Percentiles rank a stretch among this genome's conserved stretches.
phyloP scores from a whole-genome alignment of 2,797 vertebrate species.

The Chaetodon trifasciatus region DNA sequence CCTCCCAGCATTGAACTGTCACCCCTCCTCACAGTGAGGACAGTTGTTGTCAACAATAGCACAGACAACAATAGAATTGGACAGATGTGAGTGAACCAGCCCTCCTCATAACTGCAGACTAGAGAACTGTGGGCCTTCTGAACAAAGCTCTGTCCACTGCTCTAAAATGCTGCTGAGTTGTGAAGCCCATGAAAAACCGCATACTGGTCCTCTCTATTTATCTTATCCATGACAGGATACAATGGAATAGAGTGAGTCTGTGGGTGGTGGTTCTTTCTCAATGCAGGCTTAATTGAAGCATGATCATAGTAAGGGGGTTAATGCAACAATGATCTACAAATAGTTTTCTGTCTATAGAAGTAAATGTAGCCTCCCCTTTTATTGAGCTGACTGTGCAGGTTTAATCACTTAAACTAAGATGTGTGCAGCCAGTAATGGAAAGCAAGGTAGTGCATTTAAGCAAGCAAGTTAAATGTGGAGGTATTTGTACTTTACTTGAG shows the following conservation, averaged over 20 bases:
- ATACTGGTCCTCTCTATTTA: conserved; percentile 38
- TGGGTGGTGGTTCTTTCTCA: conserved; percentile 36
- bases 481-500: not conserved
- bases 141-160: conserved; percentile 38
- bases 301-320: conserved; percentile 27
- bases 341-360: conserved; percentile 19
- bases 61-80: conserved; percentile 18
- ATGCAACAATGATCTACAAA: conserved; percentile 32
- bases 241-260: conserved; percentile 32
- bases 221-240: conserved; percentile 29
- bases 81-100: conserved; percentile 48
- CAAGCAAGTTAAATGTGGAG: not conserved
- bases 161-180: conserved; percentile 54
- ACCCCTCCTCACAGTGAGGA: conserved; percentile 27
- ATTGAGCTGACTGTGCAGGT: conserved; percentile 44
- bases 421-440: conserved; percentile 20
- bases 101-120: conserved; percentile 57
- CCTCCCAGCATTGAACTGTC: conserved; percentile 41
- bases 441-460: conserved; percentile 10
- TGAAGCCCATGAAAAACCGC: conserved; percentile 52
- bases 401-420: conserved; percentile 34
- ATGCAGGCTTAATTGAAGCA: conserved; percentile 52
- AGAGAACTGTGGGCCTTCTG: conserved; percentile 23
- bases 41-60: conserved; percentile 55
- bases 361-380: conserved; percentile 23